Evolutionary conservation across 2,888 invertebrate species (phyloP).

Genomic region (Morpho achilles): DNA sequence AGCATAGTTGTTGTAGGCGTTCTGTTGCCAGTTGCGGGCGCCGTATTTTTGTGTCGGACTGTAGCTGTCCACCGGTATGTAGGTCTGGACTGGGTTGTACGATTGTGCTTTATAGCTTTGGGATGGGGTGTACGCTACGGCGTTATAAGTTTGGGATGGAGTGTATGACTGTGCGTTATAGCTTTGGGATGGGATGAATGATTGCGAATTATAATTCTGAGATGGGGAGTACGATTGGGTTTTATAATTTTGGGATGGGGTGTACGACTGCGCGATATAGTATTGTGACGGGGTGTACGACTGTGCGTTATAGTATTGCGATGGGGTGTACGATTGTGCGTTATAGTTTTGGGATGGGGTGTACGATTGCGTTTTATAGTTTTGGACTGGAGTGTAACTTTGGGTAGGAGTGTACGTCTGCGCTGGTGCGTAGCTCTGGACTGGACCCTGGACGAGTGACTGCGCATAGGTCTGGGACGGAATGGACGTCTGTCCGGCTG

Average conservation of each 20-base stretch:
- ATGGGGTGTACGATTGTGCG: constrained; percentile 4
- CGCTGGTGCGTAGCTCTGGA: constrained; percentile 11
- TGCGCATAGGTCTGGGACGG: constrained; percentile 11
- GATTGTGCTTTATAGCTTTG: constrained; percentile 3
- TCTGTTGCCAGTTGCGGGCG: constrained; percentile 10
- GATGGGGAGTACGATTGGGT: background rate
- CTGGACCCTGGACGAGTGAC: constrained; percentile 6
- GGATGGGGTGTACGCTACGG: background rate
- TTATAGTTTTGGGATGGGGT: background rate
- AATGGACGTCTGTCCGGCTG: constrained; percentile 3
- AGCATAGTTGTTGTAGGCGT: constrained; percentile 9
- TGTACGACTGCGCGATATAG: constrained; percentile 2
- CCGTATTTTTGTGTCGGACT: background rate
- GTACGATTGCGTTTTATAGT: constrained; percentile 5
- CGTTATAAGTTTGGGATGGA: too few species aligned
- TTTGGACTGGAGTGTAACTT: background rate
- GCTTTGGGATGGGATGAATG: background rate
- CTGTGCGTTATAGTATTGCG: constrained; percentile 1
- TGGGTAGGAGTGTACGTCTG: constrained; percentile 12
- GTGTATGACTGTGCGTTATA: constrained; percentile 3
- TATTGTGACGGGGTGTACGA: background rate
- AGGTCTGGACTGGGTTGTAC: constrained; percentile 14
- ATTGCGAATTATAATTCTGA: background rate
- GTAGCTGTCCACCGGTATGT: constrained; percentile 8
- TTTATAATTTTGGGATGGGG: background rate